Evolutionary conservation across 1,140 invertebrate genomes (phyloP).

Genomic region (Eupristina koningsbergeri): DNA sequence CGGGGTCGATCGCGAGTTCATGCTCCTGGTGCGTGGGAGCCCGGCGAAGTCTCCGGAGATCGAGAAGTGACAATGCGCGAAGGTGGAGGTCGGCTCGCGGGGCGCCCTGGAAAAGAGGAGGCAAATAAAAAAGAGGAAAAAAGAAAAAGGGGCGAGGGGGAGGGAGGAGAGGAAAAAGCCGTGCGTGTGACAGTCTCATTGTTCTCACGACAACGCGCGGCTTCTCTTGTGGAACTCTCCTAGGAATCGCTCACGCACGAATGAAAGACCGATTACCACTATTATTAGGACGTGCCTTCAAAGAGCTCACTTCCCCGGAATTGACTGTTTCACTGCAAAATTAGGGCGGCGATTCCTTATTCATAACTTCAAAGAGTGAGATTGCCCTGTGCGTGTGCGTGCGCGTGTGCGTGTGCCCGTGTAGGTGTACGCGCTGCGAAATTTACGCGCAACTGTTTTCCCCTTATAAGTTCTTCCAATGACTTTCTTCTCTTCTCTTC

Average conservation of each 20-base stretch:
- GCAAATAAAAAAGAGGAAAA: constrained; percentile 23
- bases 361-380: constrained; percentile 7
- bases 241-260: constrained; percentile 33
- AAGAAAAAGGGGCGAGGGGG: too few species aligned
- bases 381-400: background rate
- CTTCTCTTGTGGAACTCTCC: constrained; percentile 4
- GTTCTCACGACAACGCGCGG: constrained; percentile 17
- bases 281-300: constrained; percentile 37
- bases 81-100: background rate
- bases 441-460: constrained; percentile 28
- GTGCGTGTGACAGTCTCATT: constrained; percentile 57
- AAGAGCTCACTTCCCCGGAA: constrained; percentile 14
- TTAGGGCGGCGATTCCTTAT: constrained; percentile 40
- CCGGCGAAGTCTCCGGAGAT: constrained; percentile 55
- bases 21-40: constrained; percentile 67
- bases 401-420: background rate
- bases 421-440: background rate
- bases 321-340: constrained; percentile 37
- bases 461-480: background rate
- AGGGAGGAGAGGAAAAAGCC: constrained; percentile 56
- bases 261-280: constrained; percentile 44
- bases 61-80: constrained; percentile 58
- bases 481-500: background rate
- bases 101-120: background rate
- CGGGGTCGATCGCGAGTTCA: constrained; percentile 59